Base-by-base conservation (phyloP, 2,888 invertebrate genomes). In the Drosophila fungiperda region DNA sequence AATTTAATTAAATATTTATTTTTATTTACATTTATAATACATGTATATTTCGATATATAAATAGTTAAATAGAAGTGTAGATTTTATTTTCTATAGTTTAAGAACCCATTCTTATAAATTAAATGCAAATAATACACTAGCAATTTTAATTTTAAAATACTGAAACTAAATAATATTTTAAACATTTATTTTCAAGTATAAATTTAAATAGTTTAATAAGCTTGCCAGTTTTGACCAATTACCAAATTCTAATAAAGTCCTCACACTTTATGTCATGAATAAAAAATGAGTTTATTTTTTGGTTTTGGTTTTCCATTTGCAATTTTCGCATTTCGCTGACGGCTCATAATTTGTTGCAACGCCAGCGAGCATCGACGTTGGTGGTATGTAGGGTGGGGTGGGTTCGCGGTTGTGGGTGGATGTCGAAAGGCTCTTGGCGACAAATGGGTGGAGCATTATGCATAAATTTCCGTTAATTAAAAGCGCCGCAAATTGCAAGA, bases 401-500 rank as follows among this genome's bases (percentile, higher is more conserved):
- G 29, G 26, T 4, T 0, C 29, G 6, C 5, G 1, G 29, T 5
- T 45, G 23, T 23, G 12, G 40, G 3, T 23, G 33, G n/a, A 36
- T 26, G 55, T 2, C 7, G 12, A 26, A 40, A 40, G 54, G 48
- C 68, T 61, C 36, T 42, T 54, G 49, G 49, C 60, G 70, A 67
- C 68, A 68, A 76, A 71, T 69, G 73, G 67, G 40, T 50, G 57
- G 38, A 68, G 72, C 75, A 83, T 90, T 86, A 80, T 86, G 82
- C 87, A 87, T 87, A 87, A 90, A 90, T 88, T 90, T 73, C 52
- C 89, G 78, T 87, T 87, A 87, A 87, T 87, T 87, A 90, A 87
- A 87, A 87, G 81, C 83, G 68, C 75, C 65, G 73, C 81, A 83
- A 83, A 83, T 77, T 86, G 83, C 87, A 80, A 69, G 50, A 76